Conservation (phyloP, 1,140 invertebrate genomes). For the Colletes gigas region DNA sequence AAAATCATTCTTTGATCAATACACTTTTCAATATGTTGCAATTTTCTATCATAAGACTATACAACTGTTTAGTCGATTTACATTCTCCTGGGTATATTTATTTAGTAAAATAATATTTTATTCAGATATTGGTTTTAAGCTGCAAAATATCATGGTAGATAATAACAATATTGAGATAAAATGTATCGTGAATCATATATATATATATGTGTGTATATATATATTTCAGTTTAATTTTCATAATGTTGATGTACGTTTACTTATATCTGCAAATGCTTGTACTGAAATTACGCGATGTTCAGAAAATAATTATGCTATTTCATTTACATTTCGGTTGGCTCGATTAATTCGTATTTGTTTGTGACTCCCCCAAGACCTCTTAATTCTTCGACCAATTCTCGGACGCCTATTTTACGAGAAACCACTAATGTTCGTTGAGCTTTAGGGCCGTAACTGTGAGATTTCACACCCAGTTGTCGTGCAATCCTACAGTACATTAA, state of each 20-base stretch:
- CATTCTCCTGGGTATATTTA: neutral
- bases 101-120: neutral
- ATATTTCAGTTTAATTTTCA: neutral
- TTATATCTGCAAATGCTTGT: neutral
- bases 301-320: neutral
- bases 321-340: constrained; percentile 58
- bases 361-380: constrained; percentile 68
- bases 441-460: constrained; percentile 72
- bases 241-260: neutral
- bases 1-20: neutral
- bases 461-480: constrained; percentile 74
- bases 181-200: neutral
- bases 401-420: constrained; percentile 70
- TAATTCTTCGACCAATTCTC: constrained; percentile 69
- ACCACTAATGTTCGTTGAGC: constrained; percentile 70
- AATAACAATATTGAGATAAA: neutral
- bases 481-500: constrained; percentile 67
- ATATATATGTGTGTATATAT: too few relatives aligned
- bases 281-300: neutral
- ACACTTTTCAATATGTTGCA: neutral
- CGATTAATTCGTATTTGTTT: constrained; percentile 73
- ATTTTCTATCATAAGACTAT: neutral
- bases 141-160: neutral
- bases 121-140: neutral
- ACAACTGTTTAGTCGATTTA: neutral